Percentiles rank a stretch among this genome's conserved stretches.
Evolutionary conservation across 92 coral and sea anemone genomes (phyloP).

Genomic region (Umimayanthus kanabou): DNA sequence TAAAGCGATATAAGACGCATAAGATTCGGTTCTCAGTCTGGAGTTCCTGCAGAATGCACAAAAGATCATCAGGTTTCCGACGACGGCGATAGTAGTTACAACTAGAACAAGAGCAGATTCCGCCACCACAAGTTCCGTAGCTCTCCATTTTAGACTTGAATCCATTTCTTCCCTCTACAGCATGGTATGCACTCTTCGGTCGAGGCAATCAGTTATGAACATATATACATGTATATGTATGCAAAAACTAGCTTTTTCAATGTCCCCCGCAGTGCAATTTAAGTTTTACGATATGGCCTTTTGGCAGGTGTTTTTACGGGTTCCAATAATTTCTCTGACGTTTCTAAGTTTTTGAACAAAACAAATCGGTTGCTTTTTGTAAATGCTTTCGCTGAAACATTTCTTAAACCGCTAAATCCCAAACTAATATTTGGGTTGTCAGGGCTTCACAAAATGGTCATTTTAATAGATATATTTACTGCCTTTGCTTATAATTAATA

Average conservation of each 20-base stretch:
- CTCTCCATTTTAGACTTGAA: not conserved
- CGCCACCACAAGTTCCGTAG: not conserved
- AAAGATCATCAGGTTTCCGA: conserved; percentile 14
- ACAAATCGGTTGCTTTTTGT: not conserved
- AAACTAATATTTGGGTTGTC: not conserved
- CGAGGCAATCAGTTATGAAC: not conserved
- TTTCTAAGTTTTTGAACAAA: not conserved
- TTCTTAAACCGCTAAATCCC: not conserved
- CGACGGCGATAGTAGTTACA: not conserved
- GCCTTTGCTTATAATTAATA: not conserved
- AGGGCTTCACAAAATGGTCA: not conserved
- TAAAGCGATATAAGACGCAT: not conserved
- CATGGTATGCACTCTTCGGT: not conserved
- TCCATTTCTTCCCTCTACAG: not conserved
- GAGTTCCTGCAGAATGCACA: not conserved
- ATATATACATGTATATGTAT: not conserved
- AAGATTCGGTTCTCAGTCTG: not conserved
- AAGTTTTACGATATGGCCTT: not conserved
- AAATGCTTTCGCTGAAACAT: not conserved
- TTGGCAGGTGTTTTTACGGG: not conserved
- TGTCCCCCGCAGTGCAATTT: not conserved
- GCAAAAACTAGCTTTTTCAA: not conserved
- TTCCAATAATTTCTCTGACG: not conserved
- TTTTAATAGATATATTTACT: not conserved
- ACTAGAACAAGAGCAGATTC: not conserved